Evolutionary conservation across 2,888 invertebrate species (phyloP).

Genomic region (Nebria salina): DNA sequence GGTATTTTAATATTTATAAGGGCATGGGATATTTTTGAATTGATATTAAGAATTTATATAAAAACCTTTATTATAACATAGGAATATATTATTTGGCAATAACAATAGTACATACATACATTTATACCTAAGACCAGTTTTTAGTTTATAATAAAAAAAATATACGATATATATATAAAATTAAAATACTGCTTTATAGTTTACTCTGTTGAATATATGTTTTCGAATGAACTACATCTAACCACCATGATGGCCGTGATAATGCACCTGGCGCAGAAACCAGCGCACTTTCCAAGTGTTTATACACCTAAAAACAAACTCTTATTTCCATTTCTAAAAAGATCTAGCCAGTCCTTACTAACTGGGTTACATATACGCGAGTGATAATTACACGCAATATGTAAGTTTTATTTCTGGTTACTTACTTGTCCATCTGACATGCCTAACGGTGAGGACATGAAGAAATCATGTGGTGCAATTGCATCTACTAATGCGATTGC

Average conservation of each 20-base stretch:
- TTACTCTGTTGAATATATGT: conserved; percentile 21
- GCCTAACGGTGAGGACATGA: conserved; percentile 87
- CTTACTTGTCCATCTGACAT: conserved; percentile 84
- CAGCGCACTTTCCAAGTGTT: conserved; percentile 75
- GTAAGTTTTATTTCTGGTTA: neutral
- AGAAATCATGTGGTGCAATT: conserved; percentile 88
- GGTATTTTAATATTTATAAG: neutral
- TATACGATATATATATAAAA: no score
- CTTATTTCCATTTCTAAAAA: no score
- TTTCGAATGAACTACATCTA: conserved; percentile 66
- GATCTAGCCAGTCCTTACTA: no score
- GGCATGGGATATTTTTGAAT: neutral
- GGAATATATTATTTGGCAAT: neutral
- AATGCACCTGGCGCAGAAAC: conserved; percentile 72
- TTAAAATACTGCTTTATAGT: conserved; percentile 15
- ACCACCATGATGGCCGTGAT: conserved; percentile 80
- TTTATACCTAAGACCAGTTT: neutral
- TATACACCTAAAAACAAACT: conserved; percentile 70
- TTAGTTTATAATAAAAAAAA: neutral
- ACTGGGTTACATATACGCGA: no score
- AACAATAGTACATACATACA: neutral
- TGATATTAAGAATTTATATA: neutral
- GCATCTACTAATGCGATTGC: conserved; percentile 82
- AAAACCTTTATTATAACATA: conserved; percentile 13
- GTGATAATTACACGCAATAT: neutral